phyloP scores from a whole-genome alignment of 2,113 vertebrate species.

The Nematolebias whitei region DNA sequence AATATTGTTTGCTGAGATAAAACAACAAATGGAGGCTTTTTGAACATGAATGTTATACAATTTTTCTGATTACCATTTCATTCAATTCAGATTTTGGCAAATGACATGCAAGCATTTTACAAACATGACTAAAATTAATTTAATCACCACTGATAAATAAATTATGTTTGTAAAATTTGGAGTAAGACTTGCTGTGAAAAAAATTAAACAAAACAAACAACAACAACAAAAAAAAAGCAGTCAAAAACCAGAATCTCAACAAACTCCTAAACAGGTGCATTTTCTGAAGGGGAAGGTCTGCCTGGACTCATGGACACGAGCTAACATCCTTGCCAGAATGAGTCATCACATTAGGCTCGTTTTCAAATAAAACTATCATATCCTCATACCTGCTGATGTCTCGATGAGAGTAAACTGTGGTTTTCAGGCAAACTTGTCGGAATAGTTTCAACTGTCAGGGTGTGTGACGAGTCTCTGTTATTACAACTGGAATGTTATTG shows the following conservation, averaged over 20 bases:
- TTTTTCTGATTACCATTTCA: not conserved
- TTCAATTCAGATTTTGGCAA: not conserved
- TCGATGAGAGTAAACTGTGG: not conserved
- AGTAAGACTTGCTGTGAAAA: no score
- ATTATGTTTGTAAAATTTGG: no score
- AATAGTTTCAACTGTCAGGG: not conserved
- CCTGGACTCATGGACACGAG: rapidly evolving
- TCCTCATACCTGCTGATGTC: constrained; percentile 47
- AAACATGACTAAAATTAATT: not conserved
- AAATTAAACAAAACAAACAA: not conserved
- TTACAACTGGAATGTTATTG: not conserved
- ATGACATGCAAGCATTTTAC: not conserved
- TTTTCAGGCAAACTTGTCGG: not conserved
- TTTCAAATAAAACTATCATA: not conserved
- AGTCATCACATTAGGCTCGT: not conserved
- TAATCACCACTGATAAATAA: no score
- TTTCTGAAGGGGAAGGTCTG: not conserved
- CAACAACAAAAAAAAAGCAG: no score
- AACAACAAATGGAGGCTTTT: no score
- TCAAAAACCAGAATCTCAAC: not conserved
- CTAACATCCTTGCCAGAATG: not conserved
- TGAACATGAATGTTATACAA: not conserved
- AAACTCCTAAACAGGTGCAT: not conserved
- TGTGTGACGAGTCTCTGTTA: not conserved
- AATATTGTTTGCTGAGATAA: no score